Percentiles rank a stretch among this genome's conserved stretches.
Evolutionary conservation across 2,797 vertebrate genomes (phyloP).

Genomic region (Sorex maritimensis): DNA sequence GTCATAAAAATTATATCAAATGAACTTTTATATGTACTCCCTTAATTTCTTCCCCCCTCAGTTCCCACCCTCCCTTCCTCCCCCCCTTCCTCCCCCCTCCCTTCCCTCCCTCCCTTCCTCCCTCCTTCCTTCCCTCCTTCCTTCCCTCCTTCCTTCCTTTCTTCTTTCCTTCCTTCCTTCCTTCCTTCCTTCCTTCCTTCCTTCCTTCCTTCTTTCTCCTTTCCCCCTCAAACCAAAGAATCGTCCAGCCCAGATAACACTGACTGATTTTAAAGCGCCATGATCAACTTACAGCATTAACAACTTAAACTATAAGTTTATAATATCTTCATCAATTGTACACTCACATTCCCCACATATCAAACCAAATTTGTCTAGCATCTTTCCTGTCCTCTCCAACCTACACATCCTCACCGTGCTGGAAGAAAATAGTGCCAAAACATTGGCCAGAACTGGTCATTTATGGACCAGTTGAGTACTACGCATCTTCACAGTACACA

Average conservation of each 20-base stretch:
- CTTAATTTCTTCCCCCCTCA: too few species aligned
- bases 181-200: accelerated
- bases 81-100: accelerated
- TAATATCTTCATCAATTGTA: neutral
- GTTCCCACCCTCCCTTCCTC: accelerated
- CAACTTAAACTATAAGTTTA: neutral
- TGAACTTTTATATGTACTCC: neutral
- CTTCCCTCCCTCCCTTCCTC: accelerated
- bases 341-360: neutral
- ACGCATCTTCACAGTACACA: neutral
- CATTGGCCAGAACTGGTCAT: neutral
- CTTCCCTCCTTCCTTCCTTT: neutral
- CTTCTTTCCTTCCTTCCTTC: neutral
- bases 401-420: neutral
- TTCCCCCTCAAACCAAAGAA: neutral
- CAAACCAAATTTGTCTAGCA: neutral
- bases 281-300: too few species aligned
- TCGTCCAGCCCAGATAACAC: neutral
- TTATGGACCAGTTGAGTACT: neutral
- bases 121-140: too few species aligned
- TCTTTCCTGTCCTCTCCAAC: neutral
- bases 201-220: neutral
- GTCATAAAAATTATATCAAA: neutral
- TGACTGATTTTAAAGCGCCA: neutral
- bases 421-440: neutral